Base-by-base conservation (phyloP, 2,888 invertebrate genomes). In the Diadegma fenestrale region DNA sequence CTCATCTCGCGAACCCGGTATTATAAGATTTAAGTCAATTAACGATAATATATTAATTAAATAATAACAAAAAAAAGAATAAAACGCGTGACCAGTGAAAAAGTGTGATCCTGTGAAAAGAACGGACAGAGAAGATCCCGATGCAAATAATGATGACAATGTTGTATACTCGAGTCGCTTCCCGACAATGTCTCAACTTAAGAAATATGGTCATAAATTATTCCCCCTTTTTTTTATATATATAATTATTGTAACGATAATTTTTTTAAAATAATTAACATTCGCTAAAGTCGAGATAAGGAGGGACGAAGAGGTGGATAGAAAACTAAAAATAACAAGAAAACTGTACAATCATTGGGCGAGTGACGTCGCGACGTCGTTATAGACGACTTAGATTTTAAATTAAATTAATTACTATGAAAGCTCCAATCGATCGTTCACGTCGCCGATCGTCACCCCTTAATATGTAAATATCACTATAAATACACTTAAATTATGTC, bases 291-390 rank as follows among this genome's bases (percentile, higher is more conserved):
- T 54, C 22, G 10, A 54, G 26, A 12, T 22, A 19, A 19, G 22
- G 19, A 54, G 8, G 22, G 19, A 54, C 10, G 8, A 54, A 22
- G 54, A 3, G 22, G 14, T 1, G 48, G 37, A 54, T 45, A 61
- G 26, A 48, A 54, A 37, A 64, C 48, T 22, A 33, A 71, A 45
- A 71, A 43, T 43, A 85, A 69, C 37, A 61, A 81, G 81, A 77
- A 85, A 88, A 88, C 87, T 88, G 88, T 88, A 88, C 89, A 89
- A 88, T 88, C 88, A 88, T 87, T 68, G 80, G 84, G 75, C 79
- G 83, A 69, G 86, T 85, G 86, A 79, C 83, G 75, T 78, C 69
- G 80, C 85, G 75, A 80, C 26, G 75, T 82, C 79, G 78, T 77
- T 80, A 69, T 87, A 83, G 80, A 79, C 33, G 76, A 81, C 30